Evolutionary conservation across 2,113 vertebrate species (phyloP).

Genomic region (Aleadryas rufinucha): DNA sequence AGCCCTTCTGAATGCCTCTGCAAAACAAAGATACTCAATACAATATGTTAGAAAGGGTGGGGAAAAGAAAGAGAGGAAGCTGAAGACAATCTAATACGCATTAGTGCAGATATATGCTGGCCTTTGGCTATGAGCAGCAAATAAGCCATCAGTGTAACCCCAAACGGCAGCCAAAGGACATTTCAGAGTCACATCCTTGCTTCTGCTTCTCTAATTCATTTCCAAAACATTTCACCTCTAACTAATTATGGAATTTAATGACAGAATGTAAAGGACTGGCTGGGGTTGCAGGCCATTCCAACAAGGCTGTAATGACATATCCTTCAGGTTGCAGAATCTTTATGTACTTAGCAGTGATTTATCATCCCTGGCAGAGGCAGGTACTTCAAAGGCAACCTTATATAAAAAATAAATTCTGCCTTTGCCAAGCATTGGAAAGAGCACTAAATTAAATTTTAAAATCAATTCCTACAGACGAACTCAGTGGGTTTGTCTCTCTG

Average conservation of each 20-base stretch:
- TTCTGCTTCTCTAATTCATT: constrained; percentile 50
- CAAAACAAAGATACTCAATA: constrained; percentile 55
- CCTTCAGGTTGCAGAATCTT: constrained; percentile 54
- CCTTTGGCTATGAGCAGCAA: constrained; percentile 36
- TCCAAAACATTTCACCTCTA: constrained; percentile 58
- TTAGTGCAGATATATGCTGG: neutral
- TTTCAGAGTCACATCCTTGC: constrained; percentile 23
- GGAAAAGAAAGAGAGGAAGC: constrained; percentile 45
- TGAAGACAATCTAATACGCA: constrained; percentile 36
- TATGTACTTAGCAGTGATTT: constrained; percentile 54
- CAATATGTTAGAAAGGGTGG: constrained; percentile 20
- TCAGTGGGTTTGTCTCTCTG: constrained; percentile 25
- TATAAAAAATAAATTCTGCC: constrained; percentile 60
- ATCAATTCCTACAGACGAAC: constrained; percentile 57
- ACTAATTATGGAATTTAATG: constrained; percentile 58
- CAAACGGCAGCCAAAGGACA: constrained; percentile 40
- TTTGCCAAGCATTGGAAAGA: constrained; percentile 49
- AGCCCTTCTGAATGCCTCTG: constrained; percentile 54
- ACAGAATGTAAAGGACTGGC: constrained; percentile 39
- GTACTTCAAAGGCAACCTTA: constrained; percentile 64
- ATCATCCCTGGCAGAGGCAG: constrained; percentile 61
- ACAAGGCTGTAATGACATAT: constrained; percentile 49
- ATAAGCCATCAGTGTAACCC: neutral
- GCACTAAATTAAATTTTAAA: constrained; percentile 37
- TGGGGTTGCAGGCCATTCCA: constrained; percentile 48